phyloP scores from a whole-genome alignment of 1,140 invertebrate genomes.

The Temnothorax nylanderi region DNA sequence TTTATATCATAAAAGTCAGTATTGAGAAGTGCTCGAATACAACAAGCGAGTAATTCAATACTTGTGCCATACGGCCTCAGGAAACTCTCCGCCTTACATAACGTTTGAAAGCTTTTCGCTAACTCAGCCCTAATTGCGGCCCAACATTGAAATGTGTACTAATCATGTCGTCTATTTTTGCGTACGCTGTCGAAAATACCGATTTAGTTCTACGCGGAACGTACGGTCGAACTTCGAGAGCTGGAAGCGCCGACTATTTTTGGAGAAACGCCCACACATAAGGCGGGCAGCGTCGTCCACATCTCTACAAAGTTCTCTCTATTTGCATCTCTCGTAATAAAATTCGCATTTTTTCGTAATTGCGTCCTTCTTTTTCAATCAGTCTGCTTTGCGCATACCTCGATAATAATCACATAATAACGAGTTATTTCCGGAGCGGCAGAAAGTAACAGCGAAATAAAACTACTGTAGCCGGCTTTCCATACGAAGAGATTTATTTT shows the following conservation, averaged over 20 bases:
- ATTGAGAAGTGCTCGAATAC: constrained; percentile 27
- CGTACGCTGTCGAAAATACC: constrained; percentile 73
- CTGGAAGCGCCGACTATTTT: constrained; percentile 77
- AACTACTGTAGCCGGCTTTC: background rate
- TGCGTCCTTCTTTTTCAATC: background rate
- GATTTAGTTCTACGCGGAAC: constrained; percentile 62
- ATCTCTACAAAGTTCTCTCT: constrained; percentile 42
- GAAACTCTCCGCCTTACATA: constrained; percentile 25
- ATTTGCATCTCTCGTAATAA: background rate
- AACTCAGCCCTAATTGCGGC: constrained; percentile 42
- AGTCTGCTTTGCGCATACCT: background rate
- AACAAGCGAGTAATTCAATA: constrained; percentile 64
- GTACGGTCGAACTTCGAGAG: constrained; percentile 56
- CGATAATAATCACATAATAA: background rate
- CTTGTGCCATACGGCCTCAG: background rate
- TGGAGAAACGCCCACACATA: constrained; percentile 72
- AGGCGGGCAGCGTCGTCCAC: constrained; percentile 28
- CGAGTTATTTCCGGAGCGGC: background rate
- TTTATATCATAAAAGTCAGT: constrained; percentile 49
- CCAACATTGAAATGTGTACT: constrained; percentile 28
- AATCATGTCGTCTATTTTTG: constrained; percentile 73
- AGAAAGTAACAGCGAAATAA: background rate
- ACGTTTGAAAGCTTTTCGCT: constrained; percentile 25
- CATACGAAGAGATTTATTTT: constrained; percentile 42
- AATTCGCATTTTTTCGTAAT: constrained; percentile 7